Evolutionary conservation across 92 coral and sea anemone genomes (phyloP).

Genomic region (Siderastrea radians): DNA sequence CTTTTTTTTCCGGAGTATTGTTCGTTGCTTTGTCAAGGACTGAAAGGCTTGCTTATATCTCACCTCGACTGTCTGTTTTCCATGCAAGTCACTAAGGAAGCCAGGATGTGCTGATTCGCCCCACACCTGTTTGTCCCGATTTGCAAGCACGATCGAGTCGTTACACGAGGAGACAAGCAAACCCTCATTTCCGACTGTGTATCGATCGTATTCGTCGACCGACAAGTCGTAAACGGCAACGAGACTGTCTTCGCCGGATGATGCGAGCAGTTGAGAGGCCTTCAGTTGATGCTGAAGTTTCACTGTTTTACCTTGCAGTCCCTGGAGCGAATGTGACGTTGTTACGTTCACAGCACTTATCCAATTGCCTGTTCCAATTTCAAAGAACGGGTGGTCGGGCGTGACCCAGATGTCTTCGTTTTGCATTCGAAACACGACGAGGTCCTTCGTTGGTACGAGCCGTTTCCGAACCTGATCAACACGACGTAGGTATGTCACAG

Average conservation of each 20-base stretch:
- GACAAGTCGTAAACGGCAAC: constrained; percentile 89
- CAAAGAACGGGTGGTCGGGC: constrained; percentile 83
- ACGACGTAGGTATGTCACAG: constrained; percentile 75
- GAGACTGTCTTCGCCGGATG: constrained; percentile 31
- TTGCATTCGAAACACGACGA: constrained; percentile 75
- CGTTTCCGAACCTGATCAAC: constrained; percentile 86
- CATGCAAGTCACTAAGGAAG: constrained; percentile 15
- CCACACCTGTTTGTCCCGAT: constrained; percentile 88
- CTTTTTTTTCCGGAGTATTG: too few species aligned
- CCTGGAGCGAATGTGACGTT: constrained; percentile 74
- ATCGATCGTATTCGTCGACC: constrained; percentile 89
- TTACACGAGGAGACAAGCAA: constrained; percentile 85
- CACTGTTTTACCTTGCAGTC: constrained; percentile 69
- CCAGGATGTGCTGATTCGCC: constrained; percentile 71
- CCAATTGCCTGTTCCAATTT: constrained; percentile 68
- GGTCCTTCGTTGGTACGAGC: constrained; percentile 66
- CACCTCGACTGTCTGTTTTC: constrained; percentile 31
- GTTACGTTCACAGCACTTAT: constrained; percentile 76
- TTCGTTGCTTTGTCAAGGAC: too few species aligned
- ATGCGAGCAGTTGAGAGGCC: constrained; percentile 66
- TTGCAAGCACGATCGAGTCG: constrained; percentile 43
- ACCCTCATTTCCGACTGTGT: constrained; percentile 89
- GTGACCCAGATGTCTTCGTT: constrained; percentile 88
- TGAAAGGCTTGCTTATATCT: neutral
- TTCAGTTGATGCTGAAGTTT: constrained; percentile 63